Percentiles rank a stretch among this genome's conserved stretches.
Conservation (phyloP, 2,797 vertebrate species). For the Halcyon badia region DNA sequence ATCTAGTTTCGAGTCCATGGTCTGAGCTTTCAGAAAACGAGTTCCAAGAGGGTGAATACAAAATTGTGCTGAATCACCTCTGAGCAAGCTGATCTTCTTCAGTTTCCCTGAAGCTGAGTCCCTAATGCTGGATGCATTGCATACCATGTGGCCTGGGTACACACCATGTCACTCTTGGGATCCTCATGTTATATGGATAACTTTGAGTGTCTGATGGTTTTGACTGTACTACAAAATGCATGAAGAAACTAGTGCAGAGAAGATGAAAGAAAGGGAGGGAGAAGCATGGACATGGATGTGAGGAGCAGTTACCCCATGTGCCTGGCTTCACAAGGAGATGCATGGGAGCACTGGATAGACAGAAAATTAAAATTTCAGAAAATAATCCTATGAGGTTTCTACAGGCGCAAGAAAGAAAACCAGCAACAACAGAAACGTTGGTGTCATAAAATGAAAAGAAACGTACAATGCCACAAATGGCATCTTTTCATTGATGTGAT, state of each 20-base stretch:
- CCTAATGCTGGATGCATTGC: neutral
- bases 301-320: accelerated
- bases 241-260: neutral
- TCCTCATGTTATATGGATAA: accelerated
- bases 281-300: neutral
- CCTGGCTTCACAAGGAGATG: neutral
- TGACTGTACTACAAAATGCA: neutral
- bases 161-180: neutral
- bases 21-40: neutral
- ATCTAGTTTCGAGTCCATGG: neutral
- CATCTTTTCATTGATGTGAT: neutral
- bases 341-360: neutral
- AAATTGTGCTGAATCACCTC: neutral
- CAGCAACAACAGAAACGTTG: neutral
- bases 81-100: neutral
- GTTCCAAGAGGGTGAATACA: neutral
- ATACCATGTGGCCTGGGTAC: neutral
- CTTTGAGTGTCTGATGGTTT: neutral
- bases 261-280: neutral
- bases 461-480: neutral
- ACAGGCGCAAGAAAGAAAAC: neutral
- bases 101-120: neutral
- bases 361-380: neutral
- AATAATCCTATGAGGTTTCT: neutral
- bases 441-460: neutral